Percentiles rank a stretch among this genome's conserved stretches.
phyloP scores from a whole-genome alignment of 2,797 vertebrate species.

The Danio tinwini region DNA sequence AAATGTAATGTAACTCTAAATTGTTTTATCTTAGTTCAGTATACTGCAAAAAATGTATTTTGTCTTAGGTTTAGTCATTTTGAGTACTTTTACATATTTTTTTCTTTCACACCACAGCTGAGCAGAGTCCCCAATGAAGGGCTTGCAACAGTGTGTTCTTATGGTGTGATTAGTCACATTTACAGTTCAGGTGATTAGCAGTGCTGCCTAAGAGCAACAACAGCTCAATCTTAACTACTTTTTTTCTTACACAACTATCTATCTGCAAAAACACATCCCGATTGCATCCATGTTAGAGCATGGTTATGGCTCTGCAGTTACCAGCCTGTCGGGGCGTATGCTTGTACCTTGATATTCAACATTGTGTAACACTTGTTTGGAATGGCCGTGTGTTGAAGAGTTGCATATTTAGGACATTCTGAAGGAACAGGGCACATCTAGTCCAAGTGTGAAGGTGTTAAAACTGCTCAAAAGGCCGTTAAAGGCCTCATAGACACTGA shows the following conservation, averaged over 20 bases:
- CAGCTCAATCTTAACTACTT: not conserved
- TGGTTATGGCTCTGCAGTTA: not conserved
- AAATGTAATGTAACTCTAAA: too few species aligned
- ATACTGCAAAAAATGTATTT: too few species aligned
- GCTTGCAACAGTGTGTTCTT: not conserved
- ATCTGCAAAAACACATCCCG: not conserved
- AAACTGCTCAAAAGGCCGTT: not conserved
- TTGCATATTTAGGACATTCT: slow-evolving; percentile 13
- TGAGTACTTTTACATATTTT: too few species aligned
- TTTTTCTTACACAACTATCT: not conserved
- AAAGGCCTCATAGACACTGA: not conserved
- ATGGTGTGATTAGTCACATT: not conserved
- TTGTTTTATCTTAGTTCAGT: too few species aligned
- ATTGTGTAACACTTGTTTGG: not conserved
- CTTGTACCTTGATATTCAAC: not conserved
- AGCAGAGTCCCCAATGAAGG: not conserved
- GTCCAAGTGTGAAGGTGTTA: not conserved
- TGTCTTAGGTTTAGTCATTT: too few species aligned
- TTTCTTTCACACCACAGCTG: not conserved
- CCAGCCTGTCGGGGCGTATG: not conserved
- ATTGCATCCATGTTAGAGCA: not conserved
- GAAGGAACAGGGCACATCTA: slow-evolving; percentile 9
- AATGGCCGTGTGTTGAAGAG: not conserved
- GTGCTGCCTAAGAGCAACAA: not conserved
- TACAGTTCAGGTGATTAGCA: not conserved